phyloP scores from a whole-genome alignment of 2,113 vertebrate genomes.

The Chroicocephalus ridibundus region DNA sequence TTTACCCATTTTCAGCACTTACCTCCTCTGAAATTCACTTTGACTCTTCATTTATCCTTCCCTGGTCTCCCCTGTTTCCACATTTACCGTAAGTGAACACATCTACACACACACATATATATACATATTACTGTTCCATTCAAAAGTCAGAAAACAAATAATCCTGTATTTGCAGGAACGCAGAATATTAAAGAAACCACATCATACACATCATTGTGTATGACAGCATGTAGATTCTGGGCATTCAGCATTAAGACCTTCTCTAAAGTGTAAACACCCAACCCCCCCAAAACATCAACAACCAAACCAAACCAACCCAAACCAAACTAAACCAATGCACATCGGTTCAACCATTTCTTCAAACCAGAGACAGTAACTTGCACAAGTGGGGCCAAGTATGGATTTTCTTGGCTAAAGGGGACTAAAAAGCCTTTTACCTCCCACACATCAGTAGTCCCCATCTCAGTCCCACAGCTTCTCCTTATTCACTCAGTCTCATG shows the following conservation, averaged over 20 bases:
- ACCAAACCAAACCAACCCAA: not conserved
- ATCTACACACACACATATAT: not conserved
- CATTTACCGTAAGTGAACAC: not conserved
- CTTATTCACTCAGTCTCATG: not conserved
- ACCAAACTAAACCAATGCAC: not conserved
- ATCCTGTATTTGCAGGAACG: not conserved
- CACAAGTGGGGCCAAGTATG: not conserved
- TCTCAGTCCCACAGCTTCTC: not conserved
- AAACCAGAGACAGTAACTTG: not conserved
- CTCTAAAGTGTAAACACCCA: not conserved
- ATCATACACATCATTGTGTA: not conserved
- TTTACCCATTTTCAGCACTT: conserved; percentile 55
- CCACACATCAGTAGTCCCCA: not conserved
- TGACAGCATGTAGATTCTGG: not conserved
- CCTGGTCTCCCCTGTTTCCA: not conserved
- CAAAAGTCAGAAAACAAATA: not conserved
- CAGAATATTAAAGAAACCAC: not conserved
- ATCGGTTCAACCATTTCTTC: not conserved
- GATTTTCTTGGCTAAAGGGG: not conserved
- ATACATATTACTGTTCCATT: not conserved
- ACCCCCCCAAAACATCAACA: not conserved
- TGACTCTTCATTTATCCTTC: not conserved
- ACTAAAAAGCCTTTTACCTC: not conserved
- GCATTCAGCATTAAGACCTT: not conserved
- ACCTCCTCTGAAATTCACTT: conserved; percentile 32